phyloP scores from a whole-genome alignment of 2,113 vertebrate species.

The Zapus hudsonius region DNA sequence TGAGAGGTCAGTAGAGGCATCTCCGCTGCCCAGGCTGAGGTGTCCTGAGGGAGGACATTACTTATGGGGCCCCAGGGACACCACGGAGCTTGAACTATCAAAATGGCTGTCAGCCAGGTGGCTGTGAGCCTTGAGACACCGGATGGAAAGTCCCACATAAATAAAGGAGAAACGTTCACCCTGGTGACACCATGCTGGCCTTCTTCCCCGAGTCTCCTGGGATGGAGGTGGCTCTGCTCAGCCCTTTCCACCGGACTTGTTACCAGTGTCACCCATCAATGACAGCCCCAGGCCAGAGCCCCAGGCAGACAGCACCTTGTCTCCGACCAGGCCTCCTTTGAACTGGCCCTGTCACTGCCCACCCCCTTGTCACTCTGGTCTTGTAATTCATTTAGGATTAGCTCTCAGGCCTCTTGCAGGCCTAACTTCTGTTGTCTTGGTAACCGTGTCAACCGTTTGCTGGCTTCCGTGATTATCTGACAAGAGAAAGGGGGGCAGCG shows the following conservation, averaged over 20 bases:
- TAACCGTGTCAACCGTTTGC: slow-evolving; percentile 88
- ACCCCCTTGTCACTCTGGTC: slow-evolving; percentile 67
- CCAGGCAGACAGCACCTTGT: background rate
- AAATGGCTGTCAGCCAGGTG: background rate
- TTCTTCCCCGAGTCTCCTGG: background rate
- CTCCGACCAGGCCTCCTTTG: background rate
- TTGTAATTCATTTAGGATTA: slow-evolving; percentile 79
- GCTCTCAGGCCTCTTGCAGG: slow-evolving; percentile 77
- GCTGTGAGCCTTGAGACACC: background rate
- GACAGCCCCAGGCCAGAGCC: background rate
- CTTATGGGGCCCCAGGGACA: background rate
- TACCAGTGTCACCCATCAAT: background rate
- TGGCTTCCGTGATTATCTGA: slow-evolving; percentile 85
- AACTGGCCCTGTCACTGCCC: slow-evolving; percentile 1
- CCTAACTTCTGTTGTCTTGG: slow-evolving; percentile 87
- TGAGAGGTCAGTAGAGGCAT: background rate
- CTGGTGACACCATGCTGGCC: background rate
- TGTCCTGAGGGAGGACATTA: background rate
- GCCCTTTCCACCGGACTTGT: background rate
- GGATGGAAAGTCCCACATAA: slow-evolving; percentile 3
- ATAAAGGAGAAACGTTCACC: background rate
- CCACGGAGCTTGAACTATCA: background rate
- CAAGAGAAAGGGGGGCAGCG: slow-evolving; percentile 59
- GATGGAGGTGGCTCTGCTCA: background rate
- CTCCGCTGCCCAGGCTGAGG: background rate